Evolutionary conservation across 2,797 vertebrate genomes (phyloP), one percentile per base, ranked within the genome.

Genomic region (Podarcis lilfordi): DNA sequence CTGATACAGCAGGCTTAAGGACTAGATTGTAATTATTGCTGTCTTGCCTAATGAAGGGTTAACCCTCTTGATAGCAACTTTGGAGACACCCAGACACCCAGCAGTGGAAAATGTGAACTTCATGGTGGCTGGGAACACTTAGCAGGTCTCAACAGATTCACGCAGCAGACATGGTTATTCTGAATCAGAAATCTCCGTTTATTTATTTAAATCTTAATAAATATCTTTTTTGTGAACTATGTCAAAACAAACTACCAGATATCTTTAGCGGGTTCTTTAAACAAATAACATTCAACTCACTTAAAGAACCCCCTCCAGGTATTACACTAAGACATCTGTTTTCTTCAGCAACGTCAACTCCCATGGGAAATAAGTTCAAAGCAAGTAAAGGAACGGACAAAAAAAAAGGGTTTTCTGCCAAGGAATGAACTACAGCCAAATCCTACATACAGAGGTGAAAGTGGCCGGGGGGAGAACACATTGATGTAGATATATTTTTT

Each of bases 281-380:
- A 93, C 91, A 96, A 97, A 95, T 94, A 93, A 86, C 87, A 92
- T 93, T 95, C 94, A 94, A 94, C 81, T 93, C 89, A 87, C 90
- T 91, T 92, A 93, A 94, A 94, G 84, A 88, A 94, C 92, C 88
- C 93, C 94, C 95, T 91, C 86, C 86, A 92, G 92, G 89, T 91
- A 86, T 90, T 95, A 85, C 89, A 85, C 86, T 91, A 89, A 94
- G 95, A 96, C 93, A 96, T 93, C 93, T 95, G 94, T 95, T 96
- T 96, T 95, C 94, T 94, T 95, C 92, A 95, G 95, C 92, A 95
- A 94, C 87, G 84, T 89, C 86, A 92, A 87, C 89, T 94, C 96
- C 88, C 35, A 80, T 94, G 93, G 95, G 95, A 97, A 97, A 93
- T 92, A 94, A 95, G 92, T 95, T 96, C 94, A 95, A 96, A 96